Evolutionary conservation across 2,113 vertebrate genomes (phyloP).

Genomic region (Thalassarche chlororhynchos): DNA sequence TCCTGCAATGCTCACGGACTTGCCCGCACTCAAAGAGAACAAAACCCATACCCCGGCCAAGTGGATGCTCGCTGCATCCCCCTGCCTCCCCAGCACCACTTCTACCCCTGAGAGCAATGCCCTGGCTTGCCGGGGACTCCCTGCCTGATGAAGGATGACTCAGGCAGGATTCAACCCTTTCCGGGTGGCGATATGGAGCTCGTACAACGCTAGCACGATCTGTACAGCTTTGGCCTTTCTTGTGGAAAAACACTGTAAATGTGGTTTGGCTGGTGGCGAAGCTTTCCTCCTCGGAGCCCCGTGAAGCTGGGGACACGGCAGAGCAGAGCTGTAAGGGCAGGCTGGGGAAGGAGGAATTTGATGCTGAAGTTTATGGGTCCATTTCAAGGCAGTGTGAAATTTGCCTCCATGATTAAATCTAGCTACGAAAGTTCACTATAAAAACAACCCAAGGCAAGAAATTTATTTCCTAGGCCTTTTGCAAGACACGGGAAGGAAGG

Average conservation of each 20-base stretch:
- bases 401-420: neutral
- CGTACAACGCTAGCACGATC: neutral
- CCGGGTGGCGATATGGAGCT: neutral
- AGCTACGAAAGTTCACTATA: neutral
- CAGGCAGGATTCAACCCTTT: neutral
- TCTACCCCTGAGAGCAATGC: neutral
- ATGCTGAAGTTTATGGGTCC: neutral
- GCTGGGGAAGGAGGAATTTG: neutral
- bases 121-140: neutral
- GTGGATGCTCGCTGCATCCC: neutral
- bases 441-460: neutral
- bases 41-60: neutral
- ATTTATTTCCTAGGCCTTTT: neutral
- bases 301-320: neutral
- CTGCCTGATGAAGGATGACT: neutral
- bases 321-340: neutral
- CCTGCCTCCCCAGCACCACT: neutral
- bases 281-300: neutral
- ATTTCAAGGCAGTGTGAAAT: neutral
- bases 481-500: neutral
- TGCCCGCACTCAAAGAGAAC: rapidly evolving
- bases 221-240: neutral
- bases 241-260: neutral
- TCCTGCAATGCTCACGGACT: too few species aligned
- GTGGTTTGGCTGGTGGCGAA: neutral